Base-by-base conservation (phyloP, 2,113 vertebrate genomes). In the Ceyx margarethae region DNA sequence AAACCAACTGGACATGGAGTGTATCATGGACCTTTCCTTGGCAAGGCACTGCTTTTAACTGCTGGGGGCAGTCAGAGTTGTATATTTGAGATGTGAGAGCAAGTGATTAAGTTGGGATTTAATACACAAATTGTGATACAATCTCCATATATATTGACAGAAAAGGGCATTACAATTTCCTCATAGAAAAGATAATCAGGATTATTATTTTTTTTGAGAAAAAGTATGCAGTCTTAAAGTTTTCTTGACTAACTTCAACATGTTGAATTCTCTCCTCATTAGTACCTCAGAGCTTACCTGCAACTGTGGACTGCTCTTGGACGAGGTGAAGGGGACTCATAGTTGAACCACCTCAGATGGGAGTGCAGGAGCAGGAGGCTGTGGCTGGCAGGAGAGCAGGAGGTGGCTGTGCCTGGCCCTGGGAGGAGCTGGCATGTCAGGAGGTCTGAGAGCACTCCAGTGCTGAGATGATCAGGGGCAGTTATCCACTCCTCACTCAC, bases 401-500 rank as follows among this genome's bases (percentile, higher is more conserved):
- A 57, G 45, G 42, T n/a, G 33, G 50, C 40, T 45, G 3, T 17
- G 13, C 46, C 68, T 82, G 67, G 26, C 50, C 8, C 37, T 50
- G 53, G 57, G 85, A 89, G 81, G 71, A 86, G 74, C 60, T 8
- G 9, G 6, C 5, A 0, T 10, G 46, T 61, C 3, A 0, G 37
- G 45, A 69, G 29, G 42, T 81, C 72, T 58, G 77, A 78, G 69
- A 93, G 66, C 53, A 22, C 48, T 82, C 68, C 33, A 9, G 18
- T 42, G 40, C 89, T 5, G 15, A 42, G 81, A 42, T 53, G 37
- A 35, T 72, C 43, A 23, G 42, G 64, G 42, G 35, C 64, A 80
- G 28, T 65, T 85, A 40, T 17, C 58, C 37, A 31, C 61, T 94
- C 72, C 51, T 83, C 58, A 57, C 20, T 80, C 80, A 91, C 88